Evolutionary conservation across 2,113 vertebrate species (phyloP).

Genomic region (Esox niger): DNA sequence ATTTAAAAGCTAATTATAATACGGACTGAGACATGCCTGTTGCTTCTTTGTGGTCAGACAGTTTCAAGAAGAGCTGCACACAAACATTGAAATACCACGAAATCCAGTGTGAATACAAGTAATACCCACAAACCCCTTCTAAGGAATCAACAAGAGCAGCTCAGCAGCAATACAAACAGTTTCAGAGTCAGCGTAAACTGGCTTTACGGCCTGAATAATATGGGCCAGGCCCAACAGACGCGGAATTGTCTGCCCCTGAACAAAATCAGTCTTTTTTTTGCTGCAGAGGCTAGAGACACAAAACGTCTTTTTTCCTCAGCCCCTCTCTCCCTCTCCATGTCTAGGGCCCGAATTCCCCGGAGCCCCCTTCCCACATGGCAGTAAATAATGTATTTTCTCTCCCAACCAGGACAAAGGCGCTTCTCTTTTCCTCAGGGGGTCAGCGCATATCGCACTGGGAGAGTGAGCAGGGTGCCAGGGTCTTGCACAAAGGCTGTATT

Average conservation of each 20-base stretch:
- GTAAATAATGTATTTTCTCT: slow-evolving; percentile 62
- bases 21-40: too few relatives aligned
- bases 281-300: slow-evolving; percentile 2
- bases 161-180: slow-evolving; percentile 52
- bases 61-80: too few relatives aligned
- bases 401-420: slow-evolving; percentile 46
- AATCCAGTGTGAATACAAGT: background rate
- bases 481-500: slow-evolving; percentile 51
- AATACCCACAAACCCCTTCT: slow-evolving; percentile 8
- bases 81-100: background rate
- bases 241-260: slow-evolving; percentile 42
- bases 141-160: slow-evolving; percentile 18
- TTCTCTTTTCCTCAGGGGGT: slow-evolving; percentile 57
- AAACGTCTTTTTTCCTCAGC: background rate
- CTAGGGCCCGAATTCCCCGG: slow-evolving; percentile 14
- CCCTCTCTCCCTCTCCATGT: background rate
- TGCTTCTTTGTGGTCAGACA: too few relatives aligned
- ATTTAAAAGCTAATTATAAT: too few relatives aligned
- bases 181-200: slow-evolving; percentile 54
- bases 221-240: slow-evolving; percentile 45
- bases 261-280: slow-evolving; percentile 19
- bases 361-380: slow-evolving; percentile 45
- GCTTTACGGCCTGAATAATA: slow-evolving; percentile 41
- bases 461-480: slow-evolving; percentile 44
- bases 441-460: slow-evolving; percentile 52